A percentile compares a stretch with the other conserved stretches of the same genome.
These are phyloP conservation scores for Falcaria lacertinaria DNA, from an alignment of 2,888 invertebrate genomes.

Conservation along the genomic window DNA sequence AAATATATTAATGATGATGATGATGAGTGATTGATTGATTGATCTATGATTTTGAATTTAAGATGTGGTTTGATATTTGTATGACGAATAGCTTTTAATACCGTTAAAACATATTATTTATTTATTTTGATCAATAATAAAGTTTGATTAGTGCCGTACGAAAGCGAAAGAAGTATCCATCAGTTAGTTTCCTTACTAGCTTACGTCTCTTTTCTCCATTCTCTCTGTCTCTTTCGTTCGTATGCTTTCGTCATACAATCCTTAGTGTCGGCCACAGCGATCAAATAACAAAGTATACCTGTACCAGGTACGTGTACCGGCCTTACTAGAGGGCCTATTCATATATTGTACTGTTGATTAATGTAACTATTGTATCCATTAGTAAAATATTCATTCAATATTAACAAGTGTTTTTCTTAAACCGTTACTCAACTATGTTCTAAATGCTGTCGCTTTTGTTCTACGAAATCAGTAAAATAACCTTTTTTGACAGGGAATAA, in stretches of 20 bases:
- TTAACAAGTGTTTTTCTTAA: conserved; percentile 21
- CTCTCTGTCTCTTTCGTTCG: too few relatives aligned
- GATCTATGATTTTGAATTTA: too few relatives aligned
- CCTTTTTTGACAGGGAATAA: too few relatives aligned
- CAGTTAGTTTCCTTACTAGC: too few relatives aligned
- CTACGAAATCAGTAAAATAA: too few relatives aligned
- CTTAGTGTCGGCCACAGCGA: neutral
- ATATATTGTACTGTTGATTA: conserved; percentile 74
- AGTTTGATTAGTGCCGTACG: too few relatives aligned
- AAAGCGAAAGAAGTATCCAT: too few relatives aligned
- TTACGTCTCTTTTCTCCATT: too few relatives aligned
- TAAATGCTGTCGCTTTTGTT: too few relatives aligned
- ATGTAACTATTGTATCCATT: conserved; percentile 72
- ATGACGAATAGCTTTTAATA: neutral
- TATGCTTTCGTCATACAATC: neutral
- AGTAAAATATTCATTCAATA: conserved; percentile 65
- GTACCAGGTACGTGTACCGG: neutral
- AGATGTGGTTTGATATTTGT: neutral
- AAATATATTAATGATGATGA: neutral
- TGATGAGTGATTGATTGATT: too few relatives aligned
- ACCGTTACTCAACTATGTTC: neutral
- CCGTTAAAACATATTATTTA: too few relatives aligned
- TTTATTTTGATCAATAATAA: neutral
- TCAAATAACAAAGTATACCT: neutral
- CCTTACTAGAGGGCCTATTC: conserved; percentile 45